Base-by-base conservation (phyloP, 2,888 invertebrate species). In the Heliconius erato region DNA sequence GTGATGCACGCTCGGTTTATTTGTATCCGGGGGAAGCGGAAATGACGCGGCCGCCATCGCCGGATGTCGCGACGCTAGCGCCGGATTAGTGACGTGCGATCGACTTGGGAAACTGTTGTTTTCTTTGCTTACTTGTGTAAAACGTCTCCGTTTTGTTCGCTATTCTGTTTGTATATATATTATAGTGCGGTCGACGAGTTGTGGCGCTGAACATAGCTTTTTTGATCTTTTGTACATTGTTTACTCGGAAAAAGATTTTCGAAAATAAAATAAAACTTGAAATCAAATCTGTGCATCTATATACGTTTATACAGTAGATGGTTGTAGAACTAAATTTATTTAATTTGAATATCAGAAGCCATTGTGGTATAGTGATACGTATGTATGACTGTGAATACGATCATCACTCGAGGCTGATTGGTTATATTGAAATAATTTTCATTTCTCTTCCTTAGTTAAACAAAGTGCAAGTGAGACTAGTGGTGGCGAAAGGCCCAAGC, bases 1-100 rank as follows among this genome's bases (percentile, higher is more conserved):
- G 93, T 92, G 94, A 92, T 88, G 87, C 90, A 91, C 92, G 93
- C 92, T 91, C 92, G 89, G 92, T 92, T 92, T 91, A 89, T 89
- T 89, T 90, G 87, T 89, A 90, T 90, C 91, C 90, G 89, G 87
- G 87, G 86, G 87, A 87, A 86, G 84, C 83, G 88, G 87, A 87
- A 92, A 92, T 92, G 93, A 92, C 93, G 92, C 91, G 90, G 92
- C 91, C 89, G 86, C 88, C 89, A 86, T 85, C 85, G 85, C 89
- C 93, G 94, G 94, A 94, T 91, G 93, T 92, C 91, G 89, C 92
- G 91, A 91, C 87, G 88, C 88, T 89, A 90, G 91, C 91, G 91
- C 89, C 88, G 87, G 86, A 87, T 86, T 85, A 86, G 85, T 86
- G 87, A 79, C 84, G 85, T 80, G 71, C 85, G 82, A 83, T 84